Evolutionary conservation across 2,113 vertebrate genomes (phyloP), one percentile per base, ranked within the genome.

Genomic region (Bucco capensis): DNA sequence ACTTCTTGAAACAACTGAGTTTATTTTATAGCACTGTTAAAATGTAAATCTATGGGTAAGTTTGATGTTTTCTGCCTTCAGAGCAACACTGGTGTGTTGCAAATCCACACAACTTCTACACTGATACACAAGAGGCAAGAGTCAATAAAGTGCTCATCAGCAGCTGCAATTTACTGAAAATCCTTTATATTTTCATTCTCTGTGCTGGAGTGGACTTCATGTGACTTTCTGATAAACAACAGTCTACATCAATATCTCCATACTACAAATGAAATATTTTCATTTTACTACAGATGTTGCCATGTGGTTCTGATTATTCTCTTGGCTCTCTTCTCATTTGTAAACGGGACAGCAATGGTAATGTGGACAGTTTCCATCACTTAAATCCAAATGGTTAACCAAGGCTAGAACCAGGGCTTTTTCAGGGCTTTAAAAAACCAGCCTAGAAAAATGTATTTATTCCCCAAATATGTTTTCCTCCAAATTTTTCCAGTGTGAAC

Each of bases 111-210:
- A 79, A 62, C 23, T 50, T 44, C 46, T 62, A 50, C 35, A 38
- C 10, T 49, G 49, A 44, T 11, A 33, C 19, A 35, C 11, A 64
- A 42, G n/a, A 94, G 64, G 18, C 9, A 70, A 28, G 38, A 78
- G 61, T 62, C 64, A 89, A 88, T 61, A 58, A 77, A 88, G 31
- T 6, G 14, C 64, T 67, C 49, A 53, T 60, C 11, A 61, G 38
- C n/a, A 82, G 51, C 64, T 86, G 35, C 17, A 83, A 50, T 86
- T 92, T 60, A 72, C 71, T 42, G 75, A 67, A 61, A 91, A 80
- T 30, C 66, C 38, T 69, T 76, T 46, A 46, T 1, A 2, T 23
- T 86, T 73, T 46, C 50, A 81, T 53, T 27, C 16, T 64, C 74
- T 72, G 62, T 74, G 28, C 30, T 71, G 53, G 23, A 17, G 14